Percentiles rank a stretch among this genome's conserved stretches.
Conservation (phyloP, 1,140 invertebrate species). For the Steinernema feltiae region DNA sequence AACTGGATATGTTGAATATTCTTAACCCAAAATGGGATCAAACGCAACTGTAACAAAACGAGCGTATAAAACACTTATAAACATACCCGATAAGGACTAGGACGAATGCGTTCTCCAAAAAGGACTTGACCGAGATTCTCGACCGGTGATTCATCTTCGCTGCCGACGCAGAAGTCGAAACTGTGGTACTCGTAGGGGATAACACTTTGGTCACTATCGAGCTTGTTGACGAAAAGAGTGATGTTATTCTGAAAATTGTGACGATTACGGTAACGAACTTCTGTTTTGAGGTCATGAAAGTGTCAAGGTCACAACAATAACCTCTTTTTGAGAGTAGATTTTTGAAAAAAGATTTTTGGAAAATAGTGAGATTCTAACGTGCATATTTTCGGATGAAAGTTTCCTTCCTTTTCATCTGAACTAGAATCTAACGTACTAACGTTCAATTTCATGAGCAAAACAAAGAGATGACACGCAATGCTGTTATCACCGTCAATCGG, state of each 20-base stretch:
- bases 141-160: conserved; percentile 73
- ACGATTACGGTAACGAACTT: not conserved
- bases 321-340: not conserved
- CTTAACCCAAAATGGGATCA: not conserved
- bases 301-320: not conserved
- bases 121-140: conserved; percentile 97
- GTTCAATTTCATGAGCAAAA: too few species aligned
- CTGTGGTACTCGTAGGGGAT: conserved; percentile 94
- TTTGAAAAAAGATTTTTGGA: not conserved
- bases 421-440: not conserved
- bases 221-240: conserved; percentile 81
- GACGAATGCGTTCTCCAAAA: conserved; percentile 90
- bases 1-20: conserved; percentile 26
- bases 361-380: not conserved
- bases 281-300: not conserved
- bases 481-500: too few species aligned
- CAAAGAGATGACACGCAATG: too few species aligned
- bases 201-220: conserved; percentile 90
- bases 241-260: conserved; percentile 71
- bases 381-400: not conserved
- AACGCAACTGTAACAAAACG: conserved; percentile 20
- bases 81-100: conserved; percentile 75
- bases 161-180: conserved; percentile 82
- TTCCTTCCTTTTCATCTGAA: not conserved
- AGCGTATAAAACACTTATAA: conserved; percentile 16